phyloP scores from a whole-genome alignment of 2,797 vertebrate species.

The Thamnophis elegans region DNA sequence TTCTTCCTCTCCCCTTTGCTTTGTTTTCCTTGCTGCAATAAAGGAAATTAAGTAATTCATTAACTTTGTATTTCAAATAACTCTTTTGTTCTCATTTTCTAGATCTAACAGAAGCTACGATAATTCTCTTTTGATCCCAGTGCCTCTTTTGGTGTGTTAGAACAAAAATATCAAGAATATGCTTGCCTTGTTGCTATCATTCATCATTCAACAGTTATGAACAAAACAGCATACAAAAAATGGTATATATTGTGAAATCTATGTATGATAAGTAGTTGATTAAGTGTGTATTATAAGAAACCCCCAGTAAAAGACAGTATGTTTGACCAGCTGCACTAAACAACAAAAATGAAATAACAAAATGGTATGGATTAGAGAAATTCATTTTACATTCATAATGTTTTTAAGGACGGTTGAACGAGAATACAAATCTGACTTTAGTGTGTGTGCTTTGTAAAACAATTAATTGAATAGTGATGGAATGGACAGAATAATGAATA shows the following conservation, averaged over 20 bases:
- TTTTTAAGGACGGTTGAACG: background rate
- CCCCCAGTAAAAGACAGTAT: background rate
- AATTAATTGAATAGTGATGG: background rate
- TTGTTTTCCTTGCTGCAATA: background rate
- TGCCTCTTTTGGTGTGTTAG: background rate
- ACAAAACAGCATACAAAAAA: background rate
- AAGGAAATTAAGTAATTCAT: background rate
- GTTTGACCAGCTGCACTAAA: background rate
- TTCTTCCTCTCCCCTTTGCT: background rate
- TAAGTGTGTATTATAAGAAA: background rate
- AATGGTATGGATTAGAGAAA: background rate
- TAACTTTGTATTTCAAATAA: background rate
- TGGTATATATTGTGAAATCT: background rate
- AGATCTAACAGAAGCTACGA: background rate
- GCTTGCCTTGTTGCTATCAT: background rate
- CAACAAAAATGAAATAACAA: background rate
- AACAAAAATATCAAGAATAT: background rate
- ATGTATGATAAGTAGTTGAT: background rate
- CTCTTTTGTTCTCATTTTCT: background rate
- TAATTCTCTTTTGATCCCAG: background rate
- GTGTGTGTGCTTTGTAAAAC: background rate
- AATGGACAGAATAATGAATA: background rate
- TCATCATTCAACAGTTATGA: background rate
- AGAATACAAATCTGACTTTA: background rate
- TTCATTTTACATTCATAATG: background rate